Base-by-base conservation (phyloP, 2,888 invertebrate genomes). In the Zygogramma bicolorata region DNA sequence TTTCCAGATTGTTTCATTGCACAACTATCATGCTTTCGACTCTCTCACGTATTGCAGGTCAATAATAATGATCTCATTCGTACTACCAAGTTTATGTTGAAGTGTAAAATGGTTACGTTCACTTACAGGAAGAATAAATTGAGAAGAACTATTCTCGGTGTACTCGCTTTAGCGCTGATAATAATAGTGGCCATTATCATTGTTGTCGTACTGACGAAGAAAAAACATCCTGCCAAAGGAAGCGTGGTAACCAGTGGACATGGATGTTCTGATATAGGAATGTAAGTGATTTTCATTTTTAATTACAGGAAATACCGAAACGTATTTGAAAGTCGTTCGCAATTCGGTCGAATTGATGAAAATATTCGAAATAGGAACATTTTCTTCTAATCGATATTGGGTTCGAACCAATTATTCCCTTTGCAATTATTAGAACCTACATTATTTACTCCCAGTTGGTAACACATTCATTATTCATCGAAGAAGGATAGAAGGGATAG, bases 211-310 rank as follows among this genome's bases (percentile, higher is more conserved):
- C 34, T 40, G 8, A 61, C 38, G 31, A 69, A 34, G 46, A 65
- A 66, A 13, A 46, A 66, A 27, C 62, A 59, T 62, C 13, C 10
- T 1, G 62, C 29, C 20, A 34, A 65, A 20, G 80, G 77, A 49
- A 77, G 75, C 5, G 75, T 80, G n/a, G 78, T 77, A 0, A 77
- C 79, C 13, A 80, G 78, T 62, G 79, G 78, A 31, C 70, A 76
- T 68, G 73, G 71, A 7, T 80, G 80, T 66, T 66, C 78, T 15
- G 75, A 76, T 49, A 80, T 80, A 53, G 80, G 80, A 72, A 75
- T 71, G 80, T 80, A 73, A 75, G 72, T 72, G 13, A 15, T 15
- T 38, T 46, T 42, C 3, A 20, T 46, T 46, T 20, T n/a, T n/a
- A n/a, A n/a, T n/a, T n/a, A n/a, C n/a, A n/a, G n/a, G n/a, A n/a